phyloP scores from a whole-genome alignment of 2,113 vertebrate genomes.

The Fregetta grallaria region DNA sequence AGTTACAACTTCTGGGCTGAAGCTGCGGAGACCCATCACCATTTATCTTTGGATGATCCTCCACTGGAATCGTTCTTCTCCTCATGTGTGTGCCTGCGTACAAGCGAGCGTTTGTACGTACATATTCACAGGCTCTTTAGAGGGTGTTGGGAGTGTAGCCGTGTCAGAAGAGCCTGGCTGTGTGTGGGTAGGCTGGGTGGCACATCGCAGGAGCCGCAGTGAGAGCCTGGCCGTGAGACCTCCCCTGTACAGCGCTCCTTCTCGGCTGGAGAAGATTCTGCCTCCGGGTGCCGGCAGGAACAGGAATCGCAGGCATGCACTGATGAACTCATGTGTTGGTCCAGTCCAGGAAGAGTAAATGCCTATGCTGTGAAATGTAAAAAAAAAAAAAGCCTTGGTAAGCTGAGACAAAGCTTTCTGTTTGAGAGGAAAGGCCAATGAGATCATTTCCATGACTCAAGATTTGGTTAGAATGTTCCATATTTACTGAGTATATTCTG shows the following conservation, averaged over 20 bases:
- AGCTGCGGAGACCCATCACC: background rate
- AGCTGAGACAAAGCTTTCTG: background rate
- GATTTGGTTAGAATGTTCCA: constrained; percentile 22
- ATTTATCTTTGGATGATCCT: background rate
- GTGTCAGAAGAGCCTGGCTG: accelerated
- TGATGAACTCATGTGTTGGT: background rate
- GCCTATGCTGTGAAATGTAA: background rate
- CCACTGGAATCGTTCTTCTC: background rate
- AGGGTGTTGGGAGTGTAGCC: background rate
- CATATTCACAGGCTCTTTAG: background rate
- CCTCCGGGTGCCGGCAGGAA: accelerated
- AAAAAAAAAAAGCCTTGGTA: background rate
- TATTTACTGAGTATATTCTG: background rate
- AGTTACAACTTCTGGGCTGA: background rate
- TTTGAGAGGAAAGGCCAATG: constrained; percentile 3
- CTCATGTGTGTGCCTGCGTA: accelerated
- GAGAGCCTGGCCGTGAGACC: accelerated
- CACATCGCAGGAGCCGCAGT: accelerated
- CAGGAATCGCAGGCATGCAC: background rate
- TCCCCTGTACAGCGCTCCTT: background rate
- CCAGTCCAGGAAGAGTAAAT: background rate
- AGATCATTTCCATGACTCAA: constrained; percentile 20
- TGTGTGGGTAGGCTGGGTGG: background rate
- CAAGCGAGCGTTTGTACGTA: accelerated
- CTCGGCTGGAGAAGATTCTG: background rate